Base-by-base conservation (phyloP, 2,113 vertebrate genomes). In the Speoplatyrhinus poulsoni region DNA sequence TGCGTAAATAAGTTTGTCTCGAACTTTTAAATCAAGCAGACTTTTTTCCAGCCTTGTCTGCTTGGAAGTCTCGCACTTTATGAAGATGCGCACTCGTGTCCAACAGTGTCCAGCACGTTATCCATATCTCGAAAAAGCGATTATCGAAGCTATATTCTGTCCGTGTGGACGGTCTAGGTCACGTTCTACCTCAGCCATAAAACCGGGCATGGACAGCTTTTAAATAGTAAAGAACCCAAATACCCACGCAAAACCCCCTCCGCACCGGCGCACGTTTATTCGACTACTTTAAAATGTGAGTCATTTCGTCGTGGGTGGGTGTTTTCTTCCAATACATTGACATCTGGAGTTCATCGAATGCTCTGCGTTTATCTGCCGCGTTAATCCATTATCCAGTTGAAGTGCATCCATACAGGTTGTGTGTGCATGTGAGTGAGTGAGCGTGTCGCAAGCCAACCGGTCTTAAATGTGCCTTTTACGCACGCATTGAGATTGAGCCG, bases 221-320 rank as follows among this genome's bases (percentile, higher is more conserved):
- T 84, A 88, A 88, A 81, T 77, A 81, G 46, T 73, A 53, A 4
- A 63, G 41, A 58, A 13, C 17, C 16, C 61, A 59, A 54, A 66
- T 33, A 61, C 74, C 77, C 77, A 82, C 82, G 79, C 73, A 66
- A 62, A 75, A 80, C 81, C 76, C 75, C 60, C 86, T 88, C 75
- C 88, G 84, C 89, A 87, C 89, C 85, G 87, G 76, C 75, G 85
- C 81, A 33, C 75, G 72, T 69, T 81, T 73, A 81, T 85, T 88
- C 84, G 57, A 61, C 84, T 80, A 82, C 75, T 82, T 85, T 71
- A 68, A 65, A 77, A 53, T 48, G 83, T 86, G 86, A 89, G 65
- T 89, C 87, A 90, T 46, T 58, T 62, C 86, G 61, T 54, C 77
- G 81, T 81, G 81, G 79, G 79, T 57, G 65, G 66, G 62, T 54